Percentiles rank a stretch among this genome's conserved stretches.
Evolutionary conservation across 2,797 vertebrate genomes (phyloP).

Genomic region (Hyperoplus immaculatus): DNA sequence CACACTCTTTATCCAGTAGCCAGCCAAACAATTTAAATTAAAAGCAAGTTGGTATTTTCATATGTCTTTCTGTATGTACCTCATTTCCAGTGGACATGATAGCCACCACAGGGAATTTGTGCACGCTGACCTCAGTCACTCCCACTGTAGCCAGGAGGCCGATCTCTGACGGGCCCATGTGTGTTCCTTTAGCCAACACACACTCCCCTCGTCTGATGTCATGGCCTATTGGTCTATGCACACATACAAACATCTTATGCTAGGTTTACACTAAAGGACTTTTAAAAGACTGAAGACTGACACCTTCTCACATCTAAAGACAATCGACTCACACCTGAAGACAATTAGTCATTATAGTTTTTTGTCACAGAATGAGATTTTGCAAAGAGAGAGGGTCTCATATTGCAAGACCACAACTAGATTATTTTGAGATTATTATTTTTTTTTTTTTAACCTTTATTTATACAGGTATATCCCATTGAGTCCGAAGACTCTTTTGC

Average conservation of each 20-base stretch:
- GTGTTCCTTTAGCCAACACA: conserved; percentile 96
- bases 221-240: conserved; percentile 94
- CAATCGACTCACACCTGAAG: too few species aligned
- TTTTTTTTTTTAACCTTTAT: too few species aligned
- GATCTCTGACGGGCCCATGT: conserved; percentile 98
- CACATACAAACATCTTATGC: conserved; percentile 27
- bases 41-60: not conserved
- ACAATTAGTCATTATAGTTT: too few species aligned
- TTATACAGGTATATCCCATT: too few species aligned
- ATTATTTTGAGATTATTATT: too few species aligned
- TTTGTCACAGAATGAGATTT: too few species aligned
- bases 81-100: conserved; percentile 99
- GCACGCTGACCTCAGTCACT: conserved; percentile 98
- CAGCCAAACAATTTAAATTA: not conserved
- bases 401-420: too few species aligned
- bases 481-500: too few species aligned
- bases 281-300: too few species aligned
- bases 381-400: too few species aligned
- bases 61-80: conserved; percentile 73
- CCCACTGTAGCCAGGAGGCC: conserved; percentile 97
- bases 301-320: too few species aligned
- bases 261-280: too few species aligned
- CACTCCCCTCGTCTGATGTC: conserved; percentile 99
- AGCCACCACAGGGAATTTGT: conserved; percentile 98
- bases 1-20: not conserved